A percentile compares a stretch with the other conserved stretches of the same genome.
phyloP scores from a whole-genome alignment of 2,113 vertebrate genomes.

The Zosterops japonicus region DNA sequence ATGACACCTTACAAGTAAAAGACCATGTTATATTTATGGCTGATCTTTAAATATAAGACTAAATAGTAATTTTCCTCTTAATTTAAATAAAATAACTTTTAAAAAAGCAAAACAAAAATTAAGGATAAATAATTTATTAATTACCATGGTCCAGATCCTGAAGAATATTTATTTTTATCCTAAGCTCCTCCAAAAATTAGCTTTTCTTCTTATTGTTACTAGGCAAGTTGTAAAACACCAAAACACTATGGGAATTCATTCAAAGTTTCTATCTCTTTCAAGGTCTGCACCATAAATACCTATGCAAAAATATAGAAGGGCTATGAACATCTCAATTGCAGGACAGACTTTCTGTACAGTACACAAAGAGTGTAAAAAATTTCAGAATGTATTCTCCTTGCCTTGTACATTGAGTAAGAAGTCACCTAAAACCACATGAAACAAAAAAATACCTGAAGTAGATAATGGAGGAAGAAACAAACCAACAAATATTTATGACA shows the following conservation, averaged over 20 bases:
- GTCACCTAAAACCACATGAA: neutral
- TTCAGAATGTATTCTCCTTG: neutral
- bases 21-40: neutral
- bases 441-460: neutral
- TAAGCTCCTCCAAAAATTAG: neutral
- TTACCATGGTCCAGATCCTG: neutral
- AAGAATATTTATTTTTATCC: neutral
- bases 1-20: neutral
- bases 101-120: neutral
- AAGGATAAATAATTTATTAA: neutral
- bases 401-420: neutral
- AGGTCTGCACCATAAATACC: neutral
- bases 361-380: neutral
- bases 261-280: neutral
- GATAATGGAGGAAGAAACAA: neutral
- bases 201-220: neutral
- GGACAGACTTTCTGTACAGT: neutral
- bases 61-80: neutral
- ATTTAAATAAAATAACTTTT: neutral
- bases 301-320: neutral
- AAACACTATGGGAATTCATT: neutral
- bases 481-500: neutral
- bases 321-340: neutral
- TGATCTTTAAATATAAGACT: neutral
- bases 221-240: neutral